phyloP scores from a whole-genome alignment of 2,113 vertebrate genomes.

The Hippolais icterina region DNA sequence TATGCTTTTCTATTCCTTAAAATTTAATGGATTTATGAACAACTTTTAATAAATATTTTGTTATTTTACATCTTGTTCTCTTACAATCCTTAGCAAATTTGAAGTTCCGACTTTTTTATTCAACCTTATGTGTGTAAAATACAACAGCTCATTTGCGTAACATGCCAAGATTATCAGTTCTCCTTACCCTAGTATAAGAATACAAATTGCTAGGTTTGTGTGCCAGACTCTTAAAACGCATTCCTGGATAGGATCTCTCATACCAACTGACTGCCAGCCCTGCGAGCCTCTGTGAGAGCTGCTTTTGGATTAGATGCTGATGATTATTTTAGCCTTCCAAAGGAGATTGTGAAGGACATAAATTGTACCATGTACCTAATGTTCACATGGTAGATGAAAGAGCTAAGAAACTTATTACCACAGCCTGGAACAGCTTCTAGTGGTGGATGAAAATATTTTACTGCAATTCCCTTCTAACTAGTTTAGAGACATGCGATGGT shows the following conservation, averaged over 20 bases:
- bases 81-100: neutral
- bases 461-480: neutral
- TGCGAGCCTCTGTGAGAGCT: rapidly evolving
- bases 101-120: neutral
- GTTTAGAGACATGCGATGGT: neutral
- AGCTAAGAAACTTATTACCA: neutral
- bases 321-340: neutral
- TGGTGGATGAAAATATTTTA: neutral
- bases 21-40: neutral
- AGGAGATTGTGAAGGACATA: neutral
- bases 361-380: neutral
- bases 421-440: neutral
- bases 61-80: neutral
- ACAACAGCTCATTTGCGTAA: neutral
- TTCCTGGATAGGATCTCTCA: neutral
- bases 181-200: neutral
- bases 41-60: neutral
- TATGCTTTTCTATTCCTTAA: neutral
- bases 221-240: neutral
- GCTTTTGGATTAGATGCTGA: neutral
- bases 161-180: neutral
- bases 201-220: neutral
- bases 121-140: neutral
- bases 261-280: neutral
- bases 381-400: neutral